phyloP scores from a whole-genome alignment of 2,797 vertebrate genomes.

The Peromyscus nudipes region DNA sequence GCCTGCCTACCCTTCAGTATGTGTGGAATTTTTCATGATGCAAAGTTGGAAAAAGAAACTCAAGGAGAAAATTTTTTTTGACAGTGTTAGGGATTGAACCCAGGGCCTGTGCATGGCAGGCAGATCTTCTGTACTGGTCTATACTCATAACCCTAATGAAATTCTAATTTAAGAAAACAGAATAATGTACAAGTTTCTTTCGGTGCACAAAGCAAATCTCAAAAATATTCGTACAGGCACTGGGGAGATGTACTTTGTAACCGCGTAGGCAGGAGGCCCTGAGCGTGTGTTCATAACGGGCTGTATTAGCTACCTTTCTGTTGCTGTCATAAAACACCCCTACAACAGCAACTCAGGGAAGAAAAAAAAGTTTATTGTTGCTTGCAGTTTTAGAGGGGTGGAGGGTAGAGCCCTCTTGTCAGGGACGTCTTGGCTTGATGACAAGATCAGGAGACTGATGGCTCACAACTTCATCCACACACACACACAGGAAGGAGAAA shows the following conservation, averaged over 20 bases:
- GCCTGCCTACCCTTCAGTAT: neutral
- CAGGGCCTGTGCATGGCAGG: neutral
- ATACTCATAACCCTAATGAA: neutral
- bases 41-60: conserved; percentile 1
- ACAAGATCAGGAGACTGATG: neutral
- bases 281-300: neutral
- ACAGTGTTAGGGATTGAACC: neutral
- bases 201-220: neutral
- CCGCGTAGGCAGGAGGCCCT: too few species aligned
- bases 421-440: neutral
- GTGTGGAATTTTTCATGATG: conserved; percentile 16
- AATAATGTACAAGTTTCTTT: conserved; percentile 17
- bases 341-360: neutral
- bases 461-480: neutral
- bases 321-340: neutral
- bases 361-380: neutral
- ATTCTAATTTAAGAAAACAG: neutral
- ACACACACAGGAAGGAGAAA: neutral
- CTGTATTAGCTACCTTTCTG: neutral
- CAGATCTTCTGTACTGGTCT: neutral
- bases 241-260: neutral
- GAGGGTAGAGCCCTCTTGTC: neutral
- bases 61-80: too few species aligned
- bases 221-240: neutral
- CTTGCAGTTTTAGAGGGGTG: neutral